These are phyloP conservation scores for Gibbula magus DNA, from an alignment of 2,888 invertebrate genomes.

Conservation along the genomic window DNA sequence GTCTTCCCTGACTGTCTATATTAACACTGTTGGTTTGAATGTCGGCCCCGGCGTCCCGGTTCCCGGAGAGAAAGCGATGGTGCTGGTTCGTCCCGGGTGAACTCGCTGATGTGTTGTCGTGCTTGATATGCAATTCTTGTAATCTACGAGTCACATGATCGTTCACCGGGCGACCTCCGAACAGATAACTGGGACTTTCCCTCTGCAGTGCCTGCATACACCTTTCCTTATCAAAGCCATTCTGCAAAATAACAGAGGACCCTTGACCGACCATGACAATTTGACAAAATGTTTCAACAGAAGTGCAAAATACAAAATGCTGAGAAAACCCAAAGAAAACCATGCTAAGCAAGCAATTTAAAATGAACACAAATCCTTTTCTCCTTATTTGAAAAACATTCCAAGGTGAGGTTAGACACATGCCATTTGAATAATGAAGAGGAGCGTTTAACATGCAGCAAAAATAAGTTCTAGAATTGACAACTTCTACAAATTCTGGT, in stretches of 20 bases:
- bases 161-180: constrained; percentile 32
- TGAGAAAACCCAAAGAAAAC: no score
- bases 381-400: no score
- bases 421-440: no score
- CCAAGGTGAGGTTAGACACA: no score
- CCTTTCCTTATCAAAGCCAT: constrained; percentile 60
- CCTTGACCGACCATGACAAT: no score
- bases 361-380: no score
- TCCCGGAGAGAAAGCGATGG: neutral
- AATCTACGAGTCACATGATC: neutral
- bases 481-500: no score
- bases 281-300: no score
- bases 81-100: neutral
- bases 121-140: constrained; percentile 17
- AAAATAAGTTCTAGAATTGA: no score
- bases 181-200: constrained; percentile 58
- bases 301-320: no score
- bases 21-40: constrained; percentile 11
- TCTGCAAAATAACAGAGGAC: constrained; percentile 53
- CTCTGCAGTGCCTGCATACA: constrained; percentile 62
- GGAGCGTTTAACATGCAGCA: no score
- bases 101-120: neutral
- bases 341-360: no score
- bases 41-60: constrained; percentile 18
- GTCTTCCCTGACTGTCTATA: neutral